Evolutionary conservation across 2,113 vertebrate genomes (phyloP).

Genomic region (Neopipo cinnamomea): DNA sequence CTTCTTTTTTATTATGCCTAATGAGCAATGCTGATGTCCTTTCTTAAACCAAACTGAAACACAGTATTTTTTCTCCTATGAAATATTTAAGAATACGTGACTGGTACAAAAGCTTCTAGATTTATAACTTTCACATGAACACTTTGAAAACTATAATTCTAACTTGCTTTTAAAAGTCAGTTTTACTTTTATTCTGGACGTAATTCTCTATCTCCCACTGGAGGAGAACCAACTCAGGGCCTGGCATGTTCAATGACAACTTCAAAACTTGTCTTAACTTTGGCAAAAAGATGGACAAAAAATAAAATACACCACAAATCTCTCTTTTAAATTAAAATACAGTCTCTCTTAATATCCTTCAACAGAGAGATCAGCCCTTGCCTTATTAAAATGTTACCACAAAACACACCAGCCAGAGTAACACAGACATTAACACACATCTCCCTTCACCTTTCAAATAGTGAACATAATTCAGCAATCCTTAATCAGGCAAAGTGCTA

Average conservation of each 20-base stretch:
- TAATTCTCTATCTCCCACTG: neutral
- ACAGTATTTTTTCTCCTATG: neutral
- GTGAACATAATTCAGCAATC: neutral
- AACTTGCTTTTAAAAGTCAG: neutral
- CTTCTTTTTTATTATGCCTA: neutral
- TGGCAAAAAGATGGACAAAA: neutral
- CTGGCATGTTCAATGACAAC: neutral
- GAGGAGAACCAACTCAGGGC: neutral
- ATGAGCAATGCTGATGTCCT: neutral
- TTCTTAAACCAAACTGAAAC: neutral
- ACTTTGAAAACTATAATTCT: neutral
- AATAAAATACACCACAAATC: neutral
- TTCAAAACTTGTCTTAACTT: neutral
- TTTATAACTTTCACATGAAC: neutral
- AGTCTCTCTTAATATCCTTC: neutral
- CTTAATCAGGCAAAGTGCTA: neutral
- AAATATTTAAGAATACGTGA: neutral
- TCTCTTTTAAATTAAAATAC: neutral
- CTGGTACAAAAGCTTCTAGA: neutral
- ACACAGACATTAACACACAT: neutral
- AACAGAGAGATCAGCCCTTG: neutral
- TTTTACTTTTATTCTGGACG: neutral
- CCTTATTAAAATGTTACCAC: neutral
- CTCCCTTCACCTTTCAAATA: neutral
- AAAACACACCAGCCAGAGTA: neutral